A percentile compares a stretch with the other conserved stretches of the same genome.
Evolutionary conservation across 2,797 vertebrate species (phyloP).

Genomic region (Echiichthys vipera): DNA sequence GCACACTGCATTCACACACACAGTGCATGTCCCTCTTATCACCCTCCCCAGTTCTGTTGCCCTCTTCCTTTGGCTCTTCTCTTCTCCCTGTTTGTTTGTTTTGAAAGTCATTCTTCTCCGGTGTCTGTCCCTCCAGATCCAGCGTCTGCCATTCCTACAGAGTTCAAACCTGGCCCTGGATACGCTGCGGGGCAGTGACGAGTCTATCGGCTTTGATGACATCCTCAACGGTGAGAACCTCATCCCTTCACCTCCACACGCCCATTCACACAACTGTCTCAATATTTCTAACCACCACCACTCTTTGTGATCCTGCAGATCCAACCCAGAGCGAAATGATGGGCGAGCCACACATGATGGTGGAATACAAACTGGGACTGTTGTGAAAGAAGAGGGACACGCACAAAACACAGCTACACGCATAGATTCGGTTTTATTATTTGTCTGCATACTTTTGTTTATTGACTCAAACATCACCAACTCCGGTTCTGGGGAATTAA

Average conservation of each 20-base stretch:
- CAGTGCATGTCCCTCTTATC: background rate
- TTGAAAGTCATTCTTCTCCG: background rate
- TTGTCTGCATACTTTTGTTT: conserved; percentile 36
- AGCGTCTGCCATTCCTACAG: conserved; percentile 93
- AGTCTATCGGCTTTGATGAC: conserved; percentile 93
- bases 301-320: conserved; percentile 82
- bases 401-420: background rate
- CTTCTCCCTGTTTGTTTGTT: background rate
- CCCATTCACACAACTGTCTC: background rate
- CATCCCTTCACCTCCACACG: background rate
- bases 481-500: conserved; percentile 9
- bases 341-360: conserved; percentile 95
- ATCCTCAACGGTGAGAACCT: conserved; percentile 89
- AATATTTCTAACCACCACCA: background rate
- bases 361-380: conserved; percentile 93
- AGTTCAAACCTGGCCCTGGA: conserved; percentile 95
- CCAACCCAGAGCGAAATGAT: conserved; percentile 92
- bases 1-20: too few species aligned
- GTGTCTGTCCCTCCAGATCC: conserved; percentile 82
- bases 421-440: conserved; percentile 10
- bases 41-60: background rate
- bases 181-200: conserved; percentile 91
- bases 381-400: conserved; percentile 77
- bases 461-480: conserved; percentile 10
- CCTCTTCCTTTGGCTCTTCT: rapidly evolving